phyloP scores from a whole-genome alignment of 2,113 vertebrate species.

The Bos javanicus region DNA sequence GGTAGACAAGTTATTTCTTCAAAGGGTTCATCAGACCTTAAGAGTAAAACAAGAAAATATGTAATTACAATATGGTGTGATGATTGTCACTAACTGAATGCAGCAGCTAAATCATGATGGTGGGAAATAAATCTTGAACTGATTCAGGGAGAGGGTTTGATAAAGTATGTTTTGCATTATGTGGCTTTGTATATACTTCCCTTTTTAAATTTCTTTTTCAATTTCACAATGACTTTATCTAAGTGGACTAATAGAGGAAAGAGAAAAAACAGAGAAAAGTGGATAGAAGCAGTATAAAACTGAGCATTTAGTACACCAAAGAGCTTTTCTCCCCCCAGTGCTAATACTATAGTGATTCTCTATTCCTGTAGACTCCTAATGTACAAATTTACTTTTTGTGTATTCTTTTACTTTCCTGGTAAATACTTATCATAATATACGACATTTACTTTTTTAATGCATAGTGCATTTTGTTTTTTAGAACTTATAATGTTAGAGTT shows the following conservation, averaged over 20 bases:
- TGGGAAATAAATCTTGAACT: background rate
- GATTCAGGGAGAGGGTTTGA: background rate
- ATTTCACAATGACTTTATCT: background rate
- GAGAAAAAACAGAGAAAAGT: background rate
- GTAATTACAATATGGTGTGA: background rate
- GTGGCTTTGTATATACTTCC: background rate
- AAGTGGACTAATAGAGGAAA: background rate
- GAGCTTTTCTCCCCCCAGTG: background rate
- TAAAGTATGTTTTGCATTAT: background rate
- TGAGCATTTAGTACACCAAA: background rate
- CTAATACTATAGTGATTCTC: background rate
- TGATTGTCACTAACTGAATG: background rate
- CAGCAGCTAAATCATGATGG: background rate
- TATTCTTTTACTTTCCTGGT: background rate
- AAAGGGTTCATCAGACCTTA: background rate
- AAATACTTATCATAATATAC: constrained; percentile 27
- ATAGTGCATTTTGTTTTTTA: background rate
- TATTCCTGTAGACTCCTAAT: background rate
- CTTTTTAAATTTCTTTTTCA: constrained; percentile 25
- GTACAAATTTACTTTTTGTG: constrained; percentile 18
- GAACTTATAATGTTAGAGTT: background rate
- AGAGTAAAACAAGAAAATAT: background rate
- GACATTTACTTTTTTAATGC: constrained; percentile 19
- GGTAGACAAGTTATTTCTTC: background rate
- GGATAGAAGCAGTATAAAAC: constrained; percentile 24